phyloP scores from a whole-genome alignment of 2,888 invertebrate genomes.

The Xanthorhoe designata region DNA sequence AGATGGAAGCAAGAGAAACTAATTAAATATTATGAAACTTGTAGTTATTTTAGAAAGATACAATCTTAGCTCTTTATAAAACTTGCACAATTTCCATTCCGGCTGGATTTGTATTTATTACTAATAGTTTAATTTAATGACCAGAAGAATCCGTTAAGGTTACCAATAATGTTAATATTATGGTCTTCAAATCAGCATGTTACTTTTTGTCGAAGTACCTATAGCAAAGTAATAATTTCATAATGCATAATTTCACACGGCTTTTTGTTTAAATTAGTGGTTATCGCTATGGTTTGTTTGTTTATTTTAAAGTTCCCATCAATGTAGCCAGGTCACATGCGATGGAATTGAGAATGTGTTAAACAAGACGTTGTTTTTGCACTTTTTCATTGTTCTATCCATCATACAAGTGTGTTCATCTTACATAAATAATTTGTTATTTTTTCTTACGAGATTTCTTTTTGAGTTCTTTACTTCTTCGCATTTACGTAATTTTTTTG shows the following conservation, averaged over 20 bases:
- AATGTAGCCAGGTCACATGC: constrained; percentile 31
- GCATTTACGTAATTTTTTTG: constrained; percentile 22
- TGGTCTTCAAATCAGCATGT: neutral
- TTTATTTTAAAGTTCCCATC: constrained; percentile 5
- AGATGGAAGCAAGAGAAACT: constrained; percentile 14
- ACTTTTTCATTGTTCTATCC: constrained; percentile 37
- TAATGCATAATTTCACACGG: constrained; percentile 12
- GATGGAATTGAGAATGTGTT: constrained; percentile 42
- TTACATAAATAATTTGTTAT: constrained; percentile 3
- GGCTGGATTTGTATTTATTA: neutral
- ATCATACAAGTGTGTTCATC: constrained; percentile 18
- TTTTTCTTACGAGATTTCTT: constrained; percentile 1
- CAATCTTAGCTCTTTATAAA: constrained; percentile 10
- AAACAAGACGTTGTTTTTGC: constrained; percentile 37
- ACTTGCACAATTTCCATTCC: neutral
- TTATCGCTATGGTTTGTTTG: neutral
- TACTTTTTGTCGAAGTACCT: neutral
- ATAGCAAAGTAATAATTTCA: neutral
- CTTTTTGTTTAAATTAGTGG: constrained; percentile 18
- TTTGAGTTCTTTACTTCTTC: neutral
- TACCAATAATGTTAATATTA: neutral
- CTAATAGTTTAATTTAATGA: neutral
- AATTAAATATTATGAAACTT: constrained; percentile 20
- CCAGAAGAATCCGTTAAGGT: neutral
- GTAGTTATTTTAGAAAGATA: constrained; percentile 18